Evolutionary conservation across 2,113 vertebrate species (phyloP).

Genomic region (Cepphus grylle): DNA sequence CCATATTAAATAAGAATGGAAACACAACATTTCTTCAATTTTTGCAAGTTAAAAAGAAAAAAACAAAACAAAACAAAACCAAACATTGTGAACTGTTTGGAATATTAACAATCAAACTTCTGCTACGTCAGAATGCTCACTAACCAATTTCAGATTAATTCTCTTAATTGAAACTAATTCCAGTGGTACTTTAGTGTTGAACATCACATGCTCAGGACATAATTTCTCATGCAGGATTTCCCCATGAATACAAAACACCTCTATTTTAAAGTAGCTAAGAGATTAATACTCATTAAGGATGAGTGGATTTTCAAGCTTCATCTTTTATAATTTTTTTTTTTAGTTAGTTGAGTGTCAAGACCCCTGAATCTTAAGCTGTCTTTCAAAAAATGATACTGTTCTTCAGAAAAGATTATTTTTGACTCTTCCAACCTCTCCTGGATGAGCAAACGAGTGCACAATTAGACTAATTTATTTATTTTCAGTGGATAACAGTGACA

Average conservation of each 20-base stretch:
- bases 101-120: background rate
- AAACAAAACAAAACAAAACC: background rate
- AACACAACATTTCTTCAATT: background rate
- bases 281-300: conserved; percentile 38
- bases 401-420: background rate
- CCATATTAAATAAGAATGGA: background rate
- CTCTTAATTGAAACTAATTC: conserved; percentile 45
- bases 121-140: background rate
- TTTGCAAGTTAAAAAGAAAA: background rate
- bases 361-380: background rate
- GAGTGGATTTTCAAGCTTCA: conserved; percentile 36
- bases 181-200: background rate
- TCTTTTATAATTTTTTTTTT: background rate
- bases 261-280: conserved; percentile 5
- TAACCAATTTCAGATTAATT: conserved; percentile 8
- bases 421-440: background rate
- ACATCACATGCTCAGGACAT: background rate
- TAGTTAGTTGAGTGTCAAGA: background rate
- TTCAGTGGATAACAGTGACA: background rate
- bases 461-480: background rate
- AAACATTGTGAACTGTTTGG: background rate
- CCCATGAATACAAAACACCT: background rate
- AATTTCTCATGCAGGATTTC: conserved; percentile 33
- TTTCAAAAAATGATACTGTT: background rate
- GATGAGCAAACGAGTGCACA: background rate